phyloP scores from a whole-genome alignment of 1,140 invertebrate genomes.

The Cotesia vestalis region DNA sequence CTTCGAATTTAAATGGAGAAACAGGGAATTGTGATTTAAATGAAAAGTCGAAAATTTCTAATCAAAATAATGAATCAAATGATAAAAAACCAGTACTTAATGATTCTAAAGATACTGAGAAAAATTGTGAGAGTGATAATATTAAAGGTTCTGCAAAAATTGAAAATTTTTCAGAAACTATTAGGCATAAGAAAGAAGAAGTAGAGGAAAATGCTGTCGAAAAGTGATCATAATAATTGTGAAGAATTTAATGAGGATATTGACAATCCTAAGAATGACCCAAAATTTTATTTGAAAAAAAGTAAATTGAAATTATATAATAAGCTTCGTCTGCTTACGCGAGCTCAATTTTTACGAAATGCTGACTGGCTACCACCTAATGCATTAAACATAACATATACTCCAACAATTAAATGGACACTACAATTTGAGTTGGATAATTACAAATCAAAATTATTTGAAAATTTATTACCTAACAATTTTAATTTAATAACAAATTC shows the following conservation, averaged over 20 bases:
- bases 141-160: no score
- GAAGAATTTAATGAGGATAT: neutral
- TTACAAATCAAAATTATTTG: conserved; percentile 54
- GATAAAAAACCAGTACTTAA: no score
- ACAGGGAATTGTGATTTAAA: no score
- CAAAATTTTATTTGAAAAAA: neutral
- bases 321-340: neutral
- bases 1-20: no score
- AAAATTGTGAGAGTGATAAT: no score
- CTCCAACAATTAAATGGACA: conserved; percentile 54
- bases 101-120: no score
- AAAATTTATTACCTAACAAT: conserved; percentile 49
- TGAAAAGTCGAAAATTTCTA: no score
- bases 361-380: conserved; percentile 2
- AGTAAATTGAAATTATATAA: neutral
- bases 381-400: conserved; percentile 34
- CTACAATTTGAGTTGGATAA: conserved; percentile 59
- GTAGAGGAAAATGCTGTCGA: no score
- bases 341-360: conserved; percentile 42
- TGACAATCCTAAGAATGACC: neutral
- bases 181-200: no score
- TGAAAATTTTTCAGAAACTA: no score
- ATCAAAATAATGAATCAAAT: no score
- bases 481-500: conserved; percentile 49
- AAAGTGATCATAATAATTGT: neutral